A percentile compares a stretch with the other conserved stretches of the same genome.
These are phyloP conservation scores for Drosophila buzzatii DNA, from an alignment of 2,888 invertebrate genomes.

Conservation along the genomic window DNA sequence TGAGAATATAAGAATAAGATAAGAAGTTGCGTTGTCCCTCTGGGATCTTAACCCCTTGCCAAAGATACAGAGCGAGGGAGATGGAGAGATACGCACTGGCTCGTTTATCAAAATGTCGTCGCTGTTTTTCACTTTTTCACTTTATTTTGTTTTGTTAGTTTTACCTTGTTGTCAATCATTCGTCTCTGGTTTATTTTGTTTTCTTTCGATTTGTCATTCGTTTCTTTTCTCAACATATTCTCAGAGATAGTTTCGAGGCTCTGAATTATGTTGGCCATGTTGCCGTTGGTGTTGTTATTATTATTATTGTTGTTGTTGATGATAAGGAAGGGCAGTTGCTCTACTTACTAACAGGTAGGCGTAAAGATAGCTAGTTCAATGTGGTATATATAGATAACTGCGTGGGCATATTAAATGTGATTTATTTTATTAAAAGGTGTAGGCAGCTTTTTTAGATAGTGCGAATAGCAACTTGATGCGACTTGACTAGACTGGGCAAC, in stretches of 20 bases:
- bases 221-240: conserved; percentile 15
- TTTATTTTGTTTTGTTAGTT: conserved; percentile 25
- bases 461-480: conserved; percentile 14
- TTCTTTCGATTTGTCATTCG: conserved; percentile 28
- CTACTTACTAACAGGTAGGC: conserved; percentile 50
- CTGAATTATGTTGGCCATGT: conserved; percentile 37
- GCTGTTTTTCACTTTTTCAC: conserved; percentile 15
- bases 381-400: conserved; percentile 43
- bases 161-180: conserved; percentile 72
- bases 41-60: conserved; percentile 68
- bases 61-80: conserved; percentile 21
- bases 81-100: conserved; percentile 31
- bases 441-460: conserved; percentile 58
- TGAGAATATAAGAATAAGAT: conserved; percentile 30
- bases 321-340: conserved; percentile 64
- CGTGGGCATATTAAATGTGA: conserved; percentile 60
- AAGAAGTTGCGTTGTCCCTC: conserved; percentile 44
- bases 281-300: conserved; percentile 8
- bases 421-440: conserved; percentile 54
- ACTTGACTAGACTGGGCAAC: conserved; percentile 37
- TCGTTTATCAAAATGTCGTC: conserved; percentile 55
- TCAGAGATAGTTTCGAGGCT: conserved; percentile 29
- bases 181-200: conserved; percentile 52
- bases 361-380: conserved; percentile 39
- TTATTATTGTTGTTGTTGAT: background rate